phyloP scores from a whole-genome alignment of 2,888 invertebrate genomes.

The Lottia scabra region DNA sequence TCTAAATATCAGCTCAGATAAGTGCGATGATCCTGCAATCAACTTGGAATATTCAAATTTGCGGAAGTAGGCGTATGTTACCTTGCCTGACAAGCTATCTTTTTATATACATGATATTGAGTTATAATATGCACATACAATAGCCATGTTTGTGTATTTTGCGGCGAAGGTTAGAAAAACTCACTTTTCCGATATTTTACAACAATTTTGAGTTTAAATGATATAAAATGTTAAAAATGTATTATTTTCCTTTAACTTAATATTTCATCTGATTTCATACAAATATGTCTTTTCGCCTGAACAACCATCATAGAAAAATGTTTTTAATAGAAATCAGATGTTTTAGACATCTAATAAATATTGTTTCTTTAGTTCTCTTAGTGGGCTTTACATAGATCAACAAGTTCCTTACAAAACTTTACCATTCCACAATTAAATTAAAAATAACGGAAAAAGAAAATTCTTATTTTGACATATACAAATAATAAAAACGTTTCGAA shows the following conservation, averaged over 20 bases:
- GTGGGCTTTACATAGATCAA: conserved; percentile 3
- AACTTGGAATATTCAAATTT: too few species aligned
- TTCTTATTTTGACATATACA: background rate
- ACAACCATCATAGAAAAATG: background rate
- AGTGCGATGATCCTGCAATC: too few species aligned
- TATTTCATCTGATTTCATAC: background rate
- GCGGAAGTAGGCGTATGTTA: too few species aligned
- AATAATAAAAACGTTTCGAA: background rate
- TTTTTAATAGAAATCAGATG: background rate
- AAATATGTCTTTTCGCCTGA: background rate
- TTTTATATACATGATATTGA: too few species aligned
- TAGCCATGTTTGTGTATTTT: too few species aligned
- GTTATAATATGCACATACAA: too few species aligned
- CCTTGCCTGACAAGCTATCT: too few species aligned
- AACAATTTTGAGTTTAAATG: too few species aligned
- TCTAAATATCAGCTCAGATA: too few species aligned
- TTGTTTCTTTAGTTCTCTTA: background rate
- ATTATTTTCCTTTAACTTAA: background rate
- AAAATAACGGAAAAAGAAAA: background rate
- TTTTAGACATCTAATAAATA: background rate
- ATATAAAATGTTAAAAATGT: background rate
- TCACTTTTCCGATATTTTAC: too few species aligned
- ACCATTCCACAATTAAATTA: background rate
- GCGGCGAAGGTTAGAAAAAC: too few species aligned
- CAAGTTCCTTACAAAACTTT: background rate